Conservation (phyloP, 2,797 vertebrate genomes). For the Aselliscus stoliczkanus region DNA sequence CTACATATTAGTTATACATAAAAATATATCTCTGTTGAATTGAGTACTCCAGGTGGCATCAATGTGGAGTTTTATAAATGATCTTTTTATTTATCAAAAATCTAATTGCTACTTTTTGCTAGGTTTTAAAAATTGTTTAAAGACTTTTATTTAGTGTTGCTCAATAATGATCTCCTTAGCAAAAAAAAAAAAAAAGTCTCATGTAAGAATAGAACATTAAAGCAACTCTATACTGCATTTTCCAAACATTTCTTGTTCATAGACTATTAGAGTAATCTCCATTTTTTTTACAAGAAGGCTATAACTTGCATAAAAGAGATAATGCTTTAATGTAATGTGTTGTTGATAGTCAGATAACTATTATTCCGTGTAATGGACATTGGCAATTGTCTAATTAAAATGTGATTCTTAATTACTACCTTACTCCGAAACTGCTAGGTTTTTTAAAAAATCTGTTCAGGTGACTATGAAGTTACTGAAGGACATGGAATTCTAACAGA, state of each 20-base stretch:
- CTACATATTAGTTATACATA: neutral
- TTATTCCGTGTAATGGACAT: neutral
- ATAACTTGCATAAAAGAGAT: neutral
- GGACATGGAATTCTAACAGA: neutral
- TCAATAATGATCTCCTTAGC: neutral
- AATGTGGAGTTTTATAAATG: neutral
- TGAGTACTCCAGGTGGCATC: neutral
- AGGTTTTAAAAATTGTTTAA: neutral
- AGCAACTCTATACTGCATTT: neutral
- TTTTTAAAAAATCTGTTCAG: neutral
- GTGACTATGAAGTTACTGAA: neutral
- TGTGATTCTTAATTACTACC: neutral
- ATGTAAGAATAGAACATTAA: neutral
- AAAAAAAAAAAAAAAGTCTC: neutral
- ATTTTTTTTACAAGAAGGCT: neutral
- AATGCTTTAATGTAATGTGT: neutral
- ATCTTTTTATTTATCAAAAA: neutral
- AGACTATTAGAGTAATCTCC: neutral
- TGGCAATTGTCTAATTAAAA: neutral
- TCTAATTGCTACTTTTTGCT: neutral
- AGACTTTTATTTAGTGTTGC: neutral
- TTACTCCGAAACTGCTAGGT: neutral
- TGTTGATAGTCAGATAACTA: neutral
- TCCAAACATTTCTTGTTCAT: neutral
- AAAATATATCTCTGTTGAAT: neutral